These are phyloP conservation scores for Rotaria macrura DNA, from an alignment of 2,888 invertebrate species.

Conservation along the genomic window DNA sequence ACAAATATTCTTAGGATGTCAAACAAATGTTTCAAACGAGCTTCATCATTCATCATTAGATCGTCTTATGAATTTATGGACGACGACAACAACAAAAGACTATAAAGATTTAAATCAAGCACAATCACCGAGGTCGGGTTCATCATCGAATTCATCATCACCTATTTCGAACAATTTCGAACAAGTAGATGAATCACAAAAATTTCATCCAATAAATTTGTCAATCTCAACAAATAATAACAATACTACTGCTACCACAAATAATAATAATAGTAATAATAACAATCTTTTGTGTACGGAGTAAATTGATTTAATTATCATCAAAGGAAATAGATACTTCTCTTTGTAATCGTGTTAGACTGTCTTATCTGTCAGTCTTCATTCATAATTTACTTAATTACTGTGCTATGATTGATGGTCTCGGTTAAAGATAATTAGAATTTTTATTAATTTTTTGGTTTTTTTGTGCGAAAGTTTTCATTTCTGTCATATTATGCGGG, in stretches of 20 bases:
- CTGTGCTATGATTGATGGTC: too few species aligned
- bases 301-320: background rate
- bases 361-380: background rate
- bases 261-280: too few species aligned
- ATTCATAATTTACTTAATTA: background rate
- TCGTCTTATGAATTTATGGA: background rate
- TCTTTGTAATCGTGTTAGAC: background rate
- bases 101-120: background rate
- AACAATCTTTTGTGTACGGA: slow-evolving; percentile 1
- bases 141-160: background rate
- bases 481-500: too few species aligned
- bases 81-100: background rate
- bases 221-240: background rate
- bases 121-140: background rate
- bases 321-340: background rate
- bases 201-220: slow-evolving; percentile 4
- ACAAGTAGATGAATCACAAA: background rate
- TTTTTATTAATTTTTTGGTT: too few species aligned
- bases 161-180: background rate
- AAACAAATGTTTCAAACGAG: background rate
- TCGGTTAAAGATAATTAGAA: too few species aligned
- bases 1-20: background rate
- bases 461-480: too few species aligned
- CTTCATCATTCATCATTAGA: background rate
- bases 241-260: too few species aligned